Evolutionary conservation across 2,888 invertebrate genomes (phyloP), one percentile per base, ranked within the genome.

Genomic region (Odiellus spinosus): DNA sequence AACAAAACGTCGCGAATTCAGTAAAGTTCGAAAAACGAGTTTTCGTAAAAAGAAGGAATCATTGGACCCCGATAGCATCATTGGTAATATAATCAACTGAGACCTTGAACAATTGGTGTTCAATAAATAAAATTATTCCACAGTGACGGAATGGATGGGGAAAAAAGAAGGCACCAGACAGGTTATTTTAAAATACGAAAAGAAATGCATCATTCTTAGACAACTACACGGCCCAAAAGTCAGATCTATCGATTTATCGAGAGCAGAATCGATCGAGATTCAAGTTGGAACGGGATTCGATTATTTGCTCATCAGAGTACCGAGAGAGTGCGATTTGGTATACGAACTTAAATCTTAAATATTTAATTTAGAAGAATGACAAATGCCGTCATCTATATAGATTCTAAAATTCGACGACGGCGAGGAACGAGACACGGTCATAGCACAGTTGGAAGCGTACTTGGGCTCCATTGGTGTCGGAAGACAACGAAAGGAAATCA

Each of bases 311-410:
- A 51, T 75, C 32, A 65, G 67, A 50, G 63, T 69, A 32, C 59
- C 61, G 12, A 66, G 70, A 51, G 71, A 72, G 54, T 73, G 73
- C 55, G 74, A 75, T 62, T 60, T 73, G 61, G 72, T 72, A 59
- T 26, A 26, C 26, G 26, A 4, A 8, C 8, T 26, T 6, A 26
- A 26, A 26, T 6, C 8, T 26, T 8, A 26, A 26, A 26, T 26
- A 26, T 8, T 26, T 26, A n/a, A 26, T 26, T 26, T 26, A 26
- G n/a, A n/a, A n/a, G n/a, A n/a, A n/a, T n/a, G n/a, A n/a, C 26
- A 26, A 26, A n/a, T n/a, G n/a, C 26, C 8, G 26, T 36, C 17
- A 8, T 43, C 39, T 42, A 32, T n/a, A n/a, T 38, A 71, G 68
- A 63, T 70, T 5, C 55, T 74, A 15, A 61, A 65, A 53, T 73